Base-by-base conservation (phyloP, 2,113 vertebrate genomes). In the Turnix velox region DNA sequence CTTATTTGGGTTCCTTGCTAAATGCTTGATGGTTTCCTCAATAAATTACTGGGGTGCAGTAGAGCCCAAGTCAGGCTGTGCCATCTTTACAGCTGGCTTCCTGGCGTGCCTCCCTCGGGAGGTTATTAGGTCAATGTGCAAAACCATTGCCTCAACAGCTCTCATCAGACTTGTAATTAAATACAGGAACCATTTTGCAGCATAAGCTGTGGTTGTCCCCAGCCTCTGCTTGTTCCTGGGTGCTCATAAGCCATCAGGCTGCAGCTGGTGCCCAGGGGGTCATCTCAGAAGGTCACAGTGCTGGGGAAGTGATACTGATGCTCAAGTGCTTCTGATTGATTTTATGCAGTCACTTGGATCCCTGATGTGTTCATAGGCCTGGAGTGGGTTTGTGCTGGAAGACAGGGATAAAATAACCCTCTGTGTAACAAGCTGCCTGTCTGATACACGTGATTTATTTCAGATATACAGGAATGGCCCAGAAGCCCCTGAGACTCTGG, bases 91-190 rank as follows among this genome's bases (percentile, higher is more conserved):
- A 24, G 37, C 3, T 0, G 1, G 0, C 48, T 82, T 81, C 63
- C 63, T 18, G 1, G 51, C 0, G 0, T 40, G 14, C 30, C 19
- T 69, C 58, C 66, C 67, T 1, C 0, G 0, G 52, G 66, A 92
- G 49, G 40, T 8, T 6, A 51, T 62, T 33, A 43, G 92, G 58
- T 79, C 87, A 66, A 57, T 1, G 0, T 18, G 67, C 49, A 79
- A 13, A 90, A 54, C 58, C 4, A 0, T 85, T 9, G 0, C 68
- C 69, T 52, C 82, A 14, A 12, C 42, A 46, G 43, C 58, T 72
- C 39, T 83, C 31, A 3, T 74, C 59, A 72, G 75, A n/a, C 19
- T 57, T 2, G 3, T 95, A 88, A 92, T 84, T 84, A 93, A 92
- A 46, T 31, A 13, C 62, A 71, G 78, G 75, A 76, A 51, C 75